Base-by-base conservation (phyloP, 2,113 vertebrate genomes). In the Copsychus sechellarum region DNA sequence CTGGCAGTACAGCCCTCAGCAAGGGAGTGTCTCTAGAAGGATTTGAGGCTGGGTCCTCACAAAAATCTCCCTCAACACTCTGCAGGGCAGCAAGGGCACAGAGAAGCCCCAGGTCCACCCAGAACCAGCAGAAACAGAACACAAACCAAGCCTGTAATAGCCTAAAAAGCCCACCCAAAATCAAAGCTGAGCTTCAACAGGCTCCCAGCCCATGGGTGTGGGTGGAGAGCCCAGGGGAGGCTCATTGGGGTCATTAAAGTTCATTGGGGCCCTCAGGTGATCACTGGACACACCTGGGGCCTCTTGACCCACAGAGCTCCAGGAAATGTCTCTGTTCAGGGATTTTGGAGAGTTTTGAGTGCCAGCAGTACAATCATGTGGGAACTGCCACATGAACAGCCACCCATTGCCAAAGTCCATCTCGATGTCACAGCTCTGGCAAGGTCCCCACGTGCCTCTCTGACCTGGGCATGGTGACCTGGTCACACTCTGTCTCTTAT, bases 101-200 rank as follows among this genome's bases (percentile, higher is more conserved):
- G 50, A 53, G 3, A 21, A 88, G 9, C 26, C 50, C 33, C 0
- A 0, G 5, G 1, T 29, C 12, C 14, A 14, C 4, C 8, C 64
- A 61, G 25, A 5, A 65, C 3, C 9, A 70, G 14, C 54, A 69
- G 8, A 24, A 5, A 25, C 0, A 0, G 6, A 6, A 7, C 25
- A 79, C 2, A 33, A 1, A 19, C 8, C 5, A 74, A 22, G 0
- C 0, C 8, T 11, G 9, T 8, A 67, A 3, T 0, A 36, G 0
- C 0, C 25, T 47, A 0, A 65, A 5, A 76, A 54, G 0, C 1
- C 1, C 0, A 12, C 0, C 2, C 0, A 1, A 0, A 0, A 1
- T 47, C 6, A 28, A 74, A 17, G 36, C 61, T 42, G 53, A 82
- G 33, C 26, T 96, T 82, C 88, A 64, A 45, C 42, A 9, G 3